Evolutionary conservation across 2,113 vertebrate species (phyloP).

Genomic region (Entosphenus tridentatus): DNA sequence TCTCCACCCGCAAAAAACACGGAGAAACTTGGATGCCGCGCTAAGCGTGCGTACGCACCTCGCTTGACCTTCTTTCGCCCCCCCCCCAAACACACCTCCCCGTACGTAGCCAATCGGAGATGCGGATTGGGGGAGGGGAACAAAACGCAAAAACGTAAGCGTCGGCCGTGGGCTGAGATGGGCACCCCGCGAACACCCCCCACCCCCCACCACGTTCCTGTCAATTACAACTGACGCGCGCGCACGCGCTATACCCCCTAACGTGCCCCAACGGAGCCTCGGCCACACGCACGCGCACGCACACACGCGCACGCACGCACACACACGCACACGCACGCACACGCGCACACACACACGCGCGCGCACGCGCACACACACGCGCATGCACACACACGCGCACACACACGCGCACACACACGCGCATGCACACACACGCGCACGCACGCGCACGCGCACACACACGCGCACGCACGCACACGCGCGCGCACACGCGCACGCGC

Average conservation of each 20-base stretch:
- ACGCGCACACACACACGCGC: not conserved
- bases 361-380: not conserved
- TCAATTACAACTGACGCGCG: not conserved
- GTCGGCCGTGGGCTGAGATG: too few relatives aligned
- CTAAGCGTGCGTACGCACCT: too few relatives aligned
- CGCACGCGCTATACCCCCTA: not conserved
- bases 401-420: not conserved
- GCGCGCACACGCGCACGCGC: not conserved
- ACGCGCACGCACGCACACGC: not conserved
- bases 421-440: not conserved
- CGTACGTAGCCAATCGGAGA: too few relatives aligned
- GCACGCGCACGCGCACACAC: not conserved
- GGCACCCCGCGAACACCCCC: too few relatives aligned
- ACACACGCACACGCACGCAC: not conserved
- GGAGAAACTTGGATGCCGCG: too few relatives aligned
- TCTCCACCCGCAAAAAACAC: too few relatives aligned
- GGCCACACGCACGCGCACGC: not conserved
- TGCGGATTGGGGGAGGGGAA: too few relatives aligned
- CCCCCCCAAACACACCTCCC: too few relatives aligned
- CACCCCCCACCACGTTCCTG: too few relatives aligned
- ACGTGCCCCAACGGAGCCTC: not conserved
- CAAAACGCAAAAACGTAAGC: too few relatives aligned
- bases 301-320: not conserved
- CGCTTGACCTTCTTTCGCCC: too few relatives aligned
- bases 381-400: not conserved